Base-by-base conservation (phyloP, 2,888 invertebrate genomes). In the Andricus quercusramuli region DNA sequence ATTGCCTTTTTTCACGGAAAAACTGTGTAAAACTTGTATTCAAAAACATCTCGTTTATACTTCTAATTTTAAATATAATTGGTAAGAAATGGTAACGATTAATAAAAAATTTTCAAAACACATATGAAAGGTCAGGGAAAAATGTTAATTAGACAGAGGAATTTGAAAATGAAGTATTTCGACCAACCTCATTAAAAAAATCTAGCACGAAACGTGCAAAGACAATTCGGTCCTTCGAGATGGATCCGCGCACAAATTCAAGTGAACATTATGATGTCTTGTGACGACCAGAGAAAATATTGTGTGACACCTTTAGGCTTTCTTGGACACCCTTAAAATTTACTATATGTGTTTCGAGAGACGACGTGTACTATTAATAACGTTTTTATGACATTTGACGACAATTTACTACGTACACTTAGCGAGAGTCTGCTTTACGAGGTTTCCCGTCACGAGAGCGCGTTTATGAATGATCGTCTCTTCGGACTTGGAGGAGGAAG, bases 281-380 rank as follows among this genome's bases (percentile, higher is more conserved):
- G 6, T 29, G 29, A 59, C 11, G 22, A 17, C 64, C 29, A 6
- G 25, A 64, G 64, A 51, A 81, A 79, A 22, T 79, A 76, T 77
- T 81, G 79, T 81, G 77, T 22, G n/a, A 62, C 64, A 64, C 29
- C 64, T 64, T 64, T 64, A 64, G 41, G 41, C 67, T 67, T 41
- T 41, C 67, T 67, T 22, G 37, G 67, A 41, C 37, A 13, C 37
- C 37, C n/a, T 22, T 11, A 67, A 37, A n/a, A 67, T 67, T 67
- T 67, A 67, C 67, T 41, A 67, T 67, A 22, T 15, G 41, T n/a
- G n/a, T 20, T 67, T 22, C 6, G 11, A 41, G 41, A 44, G 22
- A 44, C 41, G 67, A 67, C n/a, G 2, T 22, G 15, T 13, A 37
- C 67, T 67, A 67, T 67, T 67, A 67, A 67, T 67, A 67, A 41